Conservation (phyloP, 1,140 invertebrate genomes). For the Euura saliciscinereae region DNA sequence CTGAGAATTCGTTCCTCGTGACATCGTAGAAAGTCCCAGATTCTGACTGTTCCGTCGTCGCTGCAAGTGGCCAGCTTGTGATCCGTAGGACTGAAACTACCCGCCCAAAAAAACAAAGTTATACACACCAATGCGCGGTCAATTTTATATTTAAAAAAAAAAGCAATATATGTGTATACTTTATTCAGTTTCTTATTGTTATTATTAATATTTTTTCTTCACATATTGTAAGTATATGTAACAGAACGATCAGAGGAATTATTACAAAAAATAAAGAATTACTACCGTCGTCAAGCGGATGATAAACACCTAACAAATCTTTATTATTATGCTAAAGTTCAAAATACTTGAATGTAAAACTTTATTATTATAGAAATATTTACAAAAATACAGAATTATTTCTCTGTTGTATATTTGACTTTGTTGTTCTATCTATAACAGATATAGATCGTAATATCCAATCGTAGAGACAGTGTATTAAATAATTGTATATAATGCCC, state of each 20-base stretch:
- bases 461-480: not conserved
- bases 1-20: constrained; percentile 94
- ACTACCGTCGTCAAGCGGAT: constrained; percentile 9
- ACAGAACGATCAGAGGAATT: constrained; percentile 14
- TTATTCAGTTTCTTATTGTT: no score
- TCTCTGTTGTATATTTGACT: not conserved
- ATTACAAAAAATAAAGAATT: constrained; percentile 11
- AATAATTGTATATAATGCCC: constrained; percentile 2
- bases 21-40: constrained; percentile 98
- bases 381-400: not conserved
- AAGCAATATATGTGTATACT: constrained; percentile 11
- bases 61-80: constrained; percentile 98
- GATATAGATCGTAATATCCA: constrained; percentile 1
- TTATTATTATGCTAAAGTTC: not conserved
- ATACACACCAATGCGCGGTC: constrained; percentile 30
- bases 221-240: not conserved
- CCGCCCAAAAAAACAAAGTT: constrained; percentile 52
- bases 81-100: constrained; percentile 98
- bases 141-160: constrained; percentile 16
- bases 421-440: not conserved
- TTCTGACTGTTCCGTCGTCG: constrained; percentile 96
- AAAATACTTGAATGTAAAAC: constrained; percentile 1
- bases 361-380: not conserved
- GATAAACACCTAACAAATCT: constrained; percentile 5
- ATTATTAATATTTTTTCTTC: not conserved